Conservation (phyloP, 2,797 vertebrate species). For the Mustela erminea region DNA sequence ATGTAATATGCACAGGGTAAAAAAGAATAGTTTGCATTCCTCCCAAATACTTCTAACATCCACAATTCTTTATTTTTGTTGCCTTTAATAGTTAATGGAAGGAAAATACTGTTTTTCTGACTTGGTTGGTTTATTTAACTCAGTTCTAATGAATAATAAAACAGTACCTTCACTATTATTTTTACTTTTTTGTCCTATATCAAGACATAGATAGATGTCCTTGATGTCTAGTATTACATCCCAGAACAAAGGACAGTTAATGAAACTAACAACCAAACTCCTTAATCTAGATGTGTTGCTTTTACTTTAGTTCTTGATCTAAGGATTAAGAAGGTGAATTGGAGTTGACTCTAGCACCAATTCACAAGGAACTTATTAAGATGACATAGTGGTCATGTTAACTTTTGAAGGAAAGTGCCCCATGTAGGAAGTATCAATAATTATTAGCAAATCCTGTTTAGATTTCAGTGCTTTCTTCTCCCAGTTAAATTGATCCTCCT, state of each 20-base stretch:
- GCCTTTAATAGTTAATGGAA: constrained; percentile 41
- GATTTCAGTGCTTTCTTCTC: neutral
- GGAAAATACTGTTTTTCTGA: constrained; percentile 25
- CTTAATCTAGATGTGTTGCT: neutral
- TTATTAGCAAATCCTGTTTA: constrained; percentile 17
- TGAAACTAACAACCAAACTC: neutral
- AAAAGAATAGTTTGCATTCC: constrained; percentile 13
- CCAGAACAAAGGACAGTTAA: neutral
- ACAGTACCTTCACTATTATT: neutral
- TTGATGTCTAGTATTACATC: constrained; percentile 6
- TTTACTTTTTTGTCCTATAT: neutral
- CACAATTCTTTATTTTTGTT: constrained; percentile 3
- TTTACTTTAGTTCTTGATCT: constrained; percentile 47
- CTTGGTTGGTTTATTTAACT: constrained; percentile 16
- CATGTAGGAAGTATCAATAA: neutral
- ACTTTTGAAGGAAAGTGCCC: constrained; percentile 4
- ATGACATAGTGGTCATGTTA: neutral
- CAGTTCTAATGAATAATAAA: neutral
- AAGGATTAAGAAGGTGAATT: neutral
- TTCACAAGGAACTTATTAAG: neutral
- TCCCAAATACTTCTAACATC: neutral
- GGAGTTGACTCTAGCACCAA: neutral
- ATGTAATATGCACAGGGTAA: neutral
- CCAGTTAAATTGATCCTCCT: neutral
- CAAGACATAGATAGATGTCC: neutral